phyloP scores from a whole-genome alignment of 2,888 invertebrate species.

The Apodemia mormo region DNA sequence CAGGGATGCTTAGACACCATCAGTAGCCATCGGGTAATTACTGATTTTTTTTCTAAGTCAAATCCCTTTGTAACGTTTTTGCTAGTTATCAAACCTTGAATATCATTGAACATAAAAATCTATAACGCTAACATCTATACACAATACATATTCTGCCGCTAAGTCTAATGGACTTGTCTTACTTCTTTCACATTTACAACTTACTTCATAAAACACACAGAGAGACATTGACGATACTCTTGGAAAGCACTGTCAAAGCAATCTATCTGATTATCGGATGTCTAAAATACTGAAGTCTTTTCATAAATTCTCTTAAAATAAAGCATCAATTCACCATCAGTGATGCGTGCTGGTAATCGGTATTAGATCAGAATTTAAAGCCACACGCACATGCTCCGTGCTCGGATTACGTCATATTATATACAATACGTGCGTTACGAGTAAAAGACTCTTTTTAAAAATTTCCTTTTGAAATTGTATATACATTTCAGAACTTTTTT shows the following conservation, averaged over 20 bases:
- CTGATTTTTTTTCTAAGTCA: too few species aligned
- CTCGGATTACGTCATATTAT: conserved; percentile 61
- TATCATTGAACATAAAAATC: too few species aligned
- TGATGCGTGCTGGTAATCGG: conserved; percentile 69
- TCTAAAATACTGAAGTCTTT: neutral
- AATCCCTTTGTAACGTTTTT: too few species aligned
- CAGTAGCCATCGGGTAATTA: too few species aligned
- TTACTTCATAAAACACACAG: too few species aligned
- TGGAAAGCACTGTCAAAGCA: neutral
- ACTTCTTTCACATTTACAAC: too few species aligned
- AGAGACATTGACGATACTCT: too few species aligned
- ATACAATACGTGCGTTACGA: conserved; percentile 42
- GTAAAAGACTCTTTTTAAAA: neutral
- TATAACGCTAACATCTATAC: too few species aligned
- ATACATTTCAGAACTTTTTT: neutral
- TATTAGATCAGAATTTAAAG: conserved; percentile 76
- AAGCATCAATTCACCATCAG: conserved; percentile 21
- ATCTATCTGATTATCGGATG: neutral
- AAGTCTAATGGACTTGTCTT: too few species aligned
- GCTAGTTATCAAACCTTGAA: too few species aligned
- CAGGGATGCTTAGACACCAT: too few species aligned
- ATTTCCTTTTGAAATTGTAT: neutral
- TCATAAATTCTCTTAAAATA: conserved; percentile 15
- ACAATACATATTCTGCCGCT: too few species aligned
- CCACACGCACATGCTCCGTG: conserved; percentile 68